phyloP scores from a whole-genome alignment of 2,113 vertebrate genomes.

The Pyrgilauda ruficollis region DNA sequence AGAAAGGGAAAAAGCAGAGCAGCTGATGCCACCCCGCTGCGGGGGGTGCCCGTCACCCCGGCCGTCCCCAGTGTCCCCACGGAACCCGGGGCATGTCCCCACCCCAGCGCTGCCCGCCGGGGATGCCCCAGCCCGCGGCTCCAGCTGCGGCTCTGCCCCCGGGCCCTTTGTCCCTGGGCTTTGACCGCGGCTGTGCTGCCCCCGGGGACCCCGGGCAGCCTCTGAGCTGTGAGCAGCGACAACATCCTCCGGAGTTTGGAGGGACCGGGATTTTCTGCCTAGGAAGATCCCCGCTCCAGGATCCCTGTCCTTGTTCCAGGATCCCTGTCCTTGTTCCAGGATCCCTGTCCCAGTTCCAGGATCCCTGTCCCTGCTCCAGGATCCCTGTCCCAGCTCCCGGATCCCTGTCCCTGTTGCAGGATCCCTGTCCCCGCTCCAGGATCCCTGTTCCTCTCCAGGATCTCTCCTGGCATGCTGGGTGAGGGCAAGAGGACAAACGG shows the following conservation, averaged over 20 bases:
- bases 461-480: fast-evolving
- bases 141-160: neutral
- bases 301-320: no score
- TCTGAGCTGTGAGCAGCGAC: neutral
- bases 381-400: no score
- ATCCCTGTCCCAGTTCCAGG: neutral
- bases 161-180: neutral
- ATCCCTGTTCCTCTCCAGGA: no score
- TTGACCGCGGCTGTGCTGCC: fast-evolving
- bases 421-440: no score
- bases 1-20: neutral
- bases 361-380: neutral
- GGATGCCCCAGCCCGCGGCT: neutral
- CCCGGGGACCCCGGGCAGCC: neutral
- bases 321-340: neutral
- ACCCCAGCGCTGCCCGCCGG: neutral
- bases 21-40: neutral
- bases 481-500: neutral
- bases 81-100: neutral
- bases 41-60: neutral
- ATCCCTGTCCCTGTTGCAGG: neutral
- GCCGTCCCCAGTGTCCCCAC: fast-evolving
- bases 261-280: neutral
- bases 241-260: neutral
- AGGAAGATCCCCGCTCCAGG: no score